Conservation (phyloP, 2,888 invertebrate genomes). For the Cinara cedri region DNA sequence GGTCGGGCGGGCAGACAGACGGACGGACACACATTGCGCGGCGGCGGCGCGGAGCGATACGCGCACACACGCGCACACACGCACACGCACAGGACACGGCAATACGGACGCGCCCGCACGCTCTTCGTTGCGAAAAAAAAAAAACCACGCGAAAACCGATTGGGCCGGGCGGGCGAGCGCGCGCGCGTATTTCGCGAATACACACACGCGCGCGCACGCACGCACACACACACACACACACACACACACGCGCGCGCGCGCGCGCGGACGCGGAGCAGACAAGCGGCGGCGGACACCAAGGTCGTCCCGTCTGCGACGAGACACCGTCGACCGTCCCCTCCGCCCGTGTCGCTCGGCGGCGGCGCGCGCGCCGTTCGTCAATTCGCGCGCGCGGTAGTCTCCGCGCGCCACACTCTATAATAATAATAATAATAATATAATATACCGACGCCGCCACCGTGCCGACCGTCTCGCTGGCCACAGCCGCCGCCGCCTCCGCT, state of each 20-base stretch:
- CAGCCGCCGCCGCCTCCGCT: slow-evolving; percentile 17
- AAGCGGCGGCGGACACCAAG: slow-evolving; percentile 52
- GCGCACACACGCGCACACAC: background rate
- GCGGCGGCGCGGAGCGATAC: background rate
- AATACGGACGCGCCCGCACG: too few species aligned
- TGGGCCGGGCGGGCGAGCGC: too few species aligned
- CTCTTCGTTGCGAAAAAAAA: too few species aligned
- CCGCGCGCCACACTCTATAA: too few species aligned
- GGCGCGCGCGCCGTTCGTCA: slow-evolving; percentile 12
- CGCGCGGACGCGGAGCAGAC: background rate
- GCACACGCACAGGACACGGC: background rate
- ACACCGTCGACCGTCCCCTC: slow-evolving; percentile 45
- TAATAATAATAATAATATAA: too few species aligned
- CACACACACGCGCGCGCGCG: too few species aligned
- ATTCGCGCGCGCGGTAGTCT: slow-evolving; percentile 27
- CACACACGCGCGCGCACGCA: background rate
- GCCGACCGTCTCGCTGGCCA: too few species aligned
- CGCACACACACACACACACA: too few species aligned
- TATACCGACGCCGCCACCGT: too few species aligned
- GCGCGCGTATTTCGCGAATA: too few species aligned
- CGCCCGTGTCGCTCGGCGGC: slow-evolving; percentile 11
- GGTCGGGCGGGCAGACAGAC: slow-evolving; percentile 3
- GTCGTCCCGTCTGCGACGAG: slow-evolving; percentile 55
- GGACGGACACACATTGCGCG: background rate
- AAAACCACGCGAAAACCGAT: too few species aligned